A percentile compares a stretch with the other conserved stretches of the same genome.
These are phyloP conservation scores for Drosophila siamana DNA, from an alignment of 2,888 invertebrate species.

Conservation along the genomic window DNA sequence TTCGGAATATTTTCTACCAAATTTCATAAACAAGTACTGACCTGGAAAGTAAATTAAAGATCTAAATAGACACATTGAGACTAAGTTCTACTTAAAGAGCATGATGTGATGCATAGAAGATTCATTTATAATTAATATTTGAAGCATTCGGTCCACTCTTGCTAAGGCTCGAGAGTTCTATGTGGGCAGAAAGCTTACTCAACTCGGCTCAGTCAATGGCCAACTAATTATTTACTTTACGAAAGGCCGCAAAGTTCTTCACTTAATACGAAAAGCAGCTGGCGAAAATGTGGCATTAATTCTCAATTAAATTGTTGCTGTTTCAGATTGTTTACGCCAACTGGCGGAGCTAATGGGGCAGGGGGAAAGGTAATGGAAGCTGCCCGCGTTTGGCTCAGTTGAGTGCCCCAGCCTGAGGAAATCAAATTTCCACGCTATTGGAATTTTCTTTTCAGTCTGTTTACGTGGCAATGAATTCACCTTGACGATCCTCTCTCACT, in stretches of 20 bases:
- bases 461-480: constrained; percentile 33
- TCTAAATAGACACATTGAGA: not conserved
- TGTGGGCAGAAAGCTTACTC: not conserved
- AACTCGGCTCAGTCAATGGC: constrained; percentile 11
- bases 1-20: constrained; percentile 7
- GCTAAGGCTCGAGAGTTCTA: not conserved
- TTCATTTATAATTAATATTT: not conserved
- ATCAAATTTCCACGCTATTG: constrained; percentile 19
- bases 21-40: not conserved
- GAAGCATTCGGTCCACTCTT: not conserved
- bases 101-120: not conserved
- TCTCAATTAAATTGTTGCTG: constrained; percentile 38
- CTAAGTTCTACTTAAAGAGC: not conserved
- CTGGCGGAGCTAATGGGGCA: not conserved
- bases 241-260: constrained; percentile 26
- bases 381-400: constrained; percentile 6
- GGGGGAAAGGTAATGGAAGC: not conserved
- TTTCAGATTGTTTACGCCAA: constrained; percentile 28
- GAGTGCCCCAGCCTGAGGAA: constrained; percentile 18
- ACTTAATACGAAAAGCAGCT: constrained; percentile 39
- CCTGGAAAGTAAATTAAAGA: not conserved
- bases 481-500: constrained; percentile 1
- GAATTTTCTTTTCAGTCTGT: constrained; percentile 10
- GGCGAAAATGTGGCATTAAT: constrained; percentile 37
- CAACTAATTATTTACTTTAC: constrained; percentile 37